Evolutionary conservation across 1,140 invertebrate genomes (phyloP).

Genomic region (Drosophila subobscura): DNA sequence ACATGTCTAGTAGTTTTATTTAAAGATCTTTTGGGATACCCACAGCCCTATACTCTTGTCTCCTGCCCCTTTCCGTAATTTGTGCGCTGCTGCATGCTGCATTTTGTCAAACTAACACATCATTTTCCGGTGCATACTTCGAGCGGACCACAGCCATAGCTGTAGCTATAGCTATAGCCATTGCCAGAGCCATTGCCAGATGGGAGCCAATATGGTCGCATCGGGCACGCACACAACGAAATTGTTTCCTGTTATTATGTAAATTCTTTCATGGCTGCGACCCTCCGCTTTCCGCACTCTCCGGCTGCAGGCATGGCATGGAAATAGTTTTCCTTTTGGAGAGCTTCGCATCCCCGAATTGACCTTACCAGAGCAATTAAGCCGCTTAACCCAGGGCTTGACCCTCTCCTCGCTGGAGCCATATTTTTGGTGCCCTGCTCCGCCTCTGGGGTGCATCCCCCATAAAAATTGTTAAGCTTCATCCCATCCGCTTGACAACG

Average conservation of each 20-base stretch:
- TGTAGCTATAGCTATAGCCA: no score
- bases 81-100: conserved; percentile 24
- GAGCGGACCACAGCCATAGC: neutral
- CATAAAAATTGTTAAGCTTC: conserved; percentile 63
- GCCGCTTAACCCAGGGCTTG: conserved; percentile 63
- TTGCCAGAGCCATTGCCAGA: conserved; percentile 9
- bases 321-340: conserved; percentile 45
- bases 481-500: conserved; percentile 68
- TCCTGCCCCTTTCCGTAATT: neutral
- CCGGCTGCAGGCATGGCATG: conserved; percentile 26
- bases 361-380: conserved; percentile 76
- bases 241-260: conserved; percentile 79
- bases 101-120: conserved; percentile 77
- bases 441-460: conserved; percentile 8
- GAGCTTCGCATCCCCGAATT: conserved; percentile 49
- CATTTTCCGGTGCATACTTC: conserved; percentile 61
- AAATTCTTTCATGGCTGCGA: conserved; percentile 53
- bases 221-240: conserved; percentile 58
- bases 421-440: conserved; percentile 11
- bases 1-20: no score
- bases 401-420: neutral
- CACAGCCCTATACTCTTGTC: neutral
- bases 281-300: neutral
- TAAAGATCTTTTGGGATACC: neutral
- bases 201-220: conserved; percentile 36